Percentiles rank a stretch among this genome's conserved stretches.
phyloP scores from a whole-genome alignment of 2,113 vertebrate species.

The Rhabdornis inornatus region DNA sequence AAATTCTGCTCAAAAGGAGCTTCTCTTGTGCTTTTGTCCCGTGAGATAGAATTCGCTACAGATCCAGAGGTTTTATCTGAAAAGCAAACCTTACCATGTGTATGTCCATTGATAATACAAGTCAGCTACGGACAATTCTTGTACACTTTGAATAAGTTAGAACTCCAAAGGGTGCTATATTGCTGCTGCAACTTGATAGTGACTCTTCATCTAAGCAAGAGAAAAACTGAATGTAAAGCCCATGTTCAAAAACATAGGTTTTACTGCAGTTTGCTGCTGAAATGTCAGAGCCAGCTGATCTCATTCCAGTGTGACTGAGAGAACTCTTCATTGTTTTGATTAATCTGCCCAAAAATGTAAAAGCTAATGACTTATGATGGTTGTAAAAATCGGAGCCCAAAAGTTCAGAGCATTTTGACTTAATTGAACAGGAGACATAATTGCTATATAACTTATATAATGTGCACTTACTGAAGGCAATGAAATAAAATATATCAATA shows the following conservation, averaged over 20 bases:
- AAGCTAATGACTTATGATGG: background rate
- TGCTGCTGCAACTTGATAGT: background rate
- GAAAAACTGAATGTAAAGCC: background rate
- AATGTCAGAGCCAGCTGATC: rapidly evolving
- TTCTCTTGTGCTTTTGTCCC: background rate
- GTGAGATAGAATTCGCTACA: background rate
- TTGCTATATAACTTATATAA: background rate
- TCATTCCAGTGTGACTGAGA: background rate
- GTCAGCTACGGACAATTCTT: background rate
- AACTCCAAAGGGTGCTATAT: background rate
- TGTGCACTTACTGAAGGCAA: background rate
- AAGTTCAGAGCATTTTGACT: background rate
- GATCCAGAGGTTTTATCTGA: background rate
- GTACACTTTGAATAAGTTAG: background rate
- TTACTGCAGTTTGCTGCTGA: background rate
- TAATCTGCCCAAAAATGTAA: background rate
- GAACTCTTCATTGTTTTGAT: background rate
- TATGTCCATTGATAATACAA: background rate
- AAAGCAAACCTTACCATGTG: background rate
- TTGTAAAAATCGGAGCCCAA: background rate
- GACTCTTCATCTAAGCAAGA: background rate
- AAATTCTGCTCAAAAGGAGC: background rate
- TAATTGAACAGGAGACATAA: background rate
- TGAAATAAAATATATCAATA: background rate
- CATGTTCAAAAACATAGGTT: background rate